phyloP scores from a whole-genome alignment of 2,113 vertebrate species.

The Sebastes schlegelii region DNA sequence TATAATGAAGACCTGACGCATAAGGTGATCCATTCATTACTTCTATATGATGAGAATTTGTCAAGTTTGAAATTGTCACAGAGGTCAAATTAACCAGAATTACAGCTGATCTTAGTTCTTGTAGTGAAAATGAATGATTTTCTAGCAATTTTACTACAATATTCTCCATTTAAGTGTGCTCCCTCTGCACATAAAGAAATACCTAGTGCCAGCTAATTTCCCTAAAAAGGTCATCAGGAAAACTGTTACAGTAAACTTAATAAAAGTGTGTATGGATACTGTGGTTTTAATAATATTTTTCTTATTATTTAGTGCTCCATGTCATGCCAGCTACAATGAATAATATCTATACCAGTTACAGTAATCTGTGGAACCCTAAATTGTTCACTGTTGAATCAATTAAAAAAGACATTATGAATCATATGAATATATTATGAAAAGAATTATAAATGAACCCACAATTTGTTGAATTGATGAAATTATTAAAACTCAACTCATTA shows the following conservation, averaged over 20 bases:
- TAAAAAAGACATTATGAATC: not conserved
- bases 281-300: too few species aligned
- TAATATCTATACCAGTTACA: not conserved
- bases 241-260: not conserved
- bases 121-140: not conserved
- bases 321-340: not conserved
- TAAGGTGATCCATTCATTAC: conserved; percentile 72
- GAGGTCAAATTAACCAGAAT: not conserved
- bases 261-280: not conserved
- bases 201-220: not conserved
- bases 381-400: not conserved
- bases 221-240: not conserved
- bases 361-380: not conserved
- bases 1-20: conserved; percentile 84
- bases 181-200: not conserved
- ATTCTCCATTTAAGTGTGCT: not conserved
- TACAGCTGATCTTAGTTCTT: not conserved
- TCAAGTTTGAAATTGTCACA: not conserved
- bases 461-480: not conserved
- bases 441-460: not conserved
- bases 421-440: not conserved
- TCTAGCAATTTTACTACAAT: not conserved
- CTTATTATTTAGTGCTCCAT: not conserved
- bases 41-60: not conserved
- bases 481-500: too few species aligned